Conservation (phyloP, 2,797 vertebrate genomes). For the Acropternis orthonyx region DNA sequence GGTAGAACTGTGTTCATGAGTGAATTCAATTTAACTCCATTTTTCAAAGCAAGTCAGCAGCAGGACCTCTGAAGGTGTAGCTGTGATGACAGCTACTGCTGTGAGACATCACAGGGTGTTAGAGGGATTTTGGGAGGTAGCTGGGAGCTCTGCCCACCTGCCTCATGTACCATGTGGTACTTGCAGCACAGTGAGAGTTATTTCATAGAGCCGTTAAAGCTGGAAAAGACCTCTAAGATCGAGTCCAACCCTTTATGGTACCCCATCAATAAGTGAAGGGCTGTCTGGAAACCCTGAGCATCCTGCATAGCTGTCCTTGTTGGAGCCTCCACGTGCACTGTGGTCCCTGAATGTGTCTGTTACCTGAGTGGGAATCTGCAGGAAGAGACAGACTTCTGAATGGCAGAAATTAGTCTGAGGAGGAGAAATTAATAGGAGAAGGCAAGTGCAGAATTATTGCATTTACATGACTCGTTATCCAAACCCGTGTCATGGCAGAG, state of each 20-base stretch:
- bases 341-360: background rate
- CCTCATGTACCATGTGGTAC: background rate
- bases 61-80: background rate
- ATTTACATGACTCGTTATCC: fast-evolving
- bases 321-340: fast-evolving
- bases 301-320: background rate
- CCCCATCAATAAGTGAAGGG: background rate
- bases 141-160: background rate
- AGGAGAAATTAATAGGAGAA: background rate
- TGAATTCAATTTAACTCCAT: background rate
- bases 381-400: background rate
- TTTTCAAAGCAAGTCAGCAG: background rate
- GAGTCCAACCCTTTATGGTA: background rate
- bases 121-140: background rate
- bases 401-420: background rate
- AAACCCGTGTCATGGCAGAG: background rate
- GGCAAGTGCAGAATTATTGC: background rate
- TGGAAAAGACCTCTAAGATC: background rate
- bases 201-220: background rate
- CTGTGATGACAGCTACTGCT: background rate
- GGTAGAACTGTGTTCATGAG: background rate
- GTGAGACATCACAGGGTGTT: background rate
- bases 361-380: fast-evolving
- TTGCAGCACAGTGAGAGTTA: fast-evolving
- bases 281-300: background rate